Percentiles rank a stretch among this genome's conserved stretches.
Evolutionary conservation across 2,797 vertebrate species (phyloP).

Genomic region (Hyperoplus immaculatus): DNA sequence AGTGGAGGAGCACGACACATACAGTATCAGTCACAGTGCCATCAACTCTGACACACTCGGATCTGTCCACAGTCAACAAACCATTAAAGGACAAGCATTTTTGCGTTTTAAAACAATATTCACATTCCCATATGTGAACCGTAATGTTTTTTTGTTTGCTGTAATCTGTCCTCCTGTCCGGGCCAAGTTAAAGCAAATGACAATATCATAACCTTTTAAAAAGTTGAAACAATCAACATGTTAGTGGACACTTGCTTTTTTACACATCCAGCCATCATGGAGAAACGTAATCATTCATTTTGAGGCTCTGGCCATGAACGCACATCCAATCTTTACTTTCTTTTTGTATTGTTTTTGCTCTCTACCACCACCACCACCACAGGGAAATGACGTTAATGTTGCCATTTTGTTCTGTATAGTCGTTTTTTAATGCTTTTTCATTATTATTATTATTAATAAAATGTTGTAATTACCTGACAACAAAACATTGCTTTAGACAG

Average conservation of each 20-base stretch:
- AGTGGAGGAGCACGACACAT: not conserved
- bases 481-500: not conserved
- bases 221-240: too few relatives aligned
- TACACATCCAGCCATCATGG: not conserved
- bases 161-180: not conserved
- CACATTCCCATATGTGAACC: not conserved
- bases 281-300: not conserved
- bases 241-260: not conserved
- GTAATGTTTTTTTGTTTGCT: too few relatives aligned
- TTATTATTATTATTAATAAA: not conserved
- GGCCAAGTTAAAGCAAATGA: too few relatives aligned
- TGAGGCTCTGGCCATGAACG: too few relatives aligned
- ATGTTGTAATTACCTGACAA: not conserved
- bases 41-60: conserved; percentile 9
- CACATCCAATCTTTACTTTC: not conserved
- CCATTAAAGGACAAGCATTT: not conserved
- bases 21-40: not conserved
- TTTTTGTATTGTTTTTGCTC: not conserved
- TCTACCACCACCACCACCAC: not conserved
- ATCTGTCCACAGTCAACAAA: not conserved
- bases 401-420: too few relatives aligned
- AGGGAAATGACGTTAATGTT: not conserved
- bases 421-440: too few relatives aligned
- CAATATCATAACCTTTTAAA: too few relatives aligned
- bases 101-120: not conserved